A percentile compares a stretch with the other conserved stretches of the same genome.
phyloP scores from a whole-genome alignment of 1,140 invertebrate species.

The Drosophila sturtevanti region DNA sequence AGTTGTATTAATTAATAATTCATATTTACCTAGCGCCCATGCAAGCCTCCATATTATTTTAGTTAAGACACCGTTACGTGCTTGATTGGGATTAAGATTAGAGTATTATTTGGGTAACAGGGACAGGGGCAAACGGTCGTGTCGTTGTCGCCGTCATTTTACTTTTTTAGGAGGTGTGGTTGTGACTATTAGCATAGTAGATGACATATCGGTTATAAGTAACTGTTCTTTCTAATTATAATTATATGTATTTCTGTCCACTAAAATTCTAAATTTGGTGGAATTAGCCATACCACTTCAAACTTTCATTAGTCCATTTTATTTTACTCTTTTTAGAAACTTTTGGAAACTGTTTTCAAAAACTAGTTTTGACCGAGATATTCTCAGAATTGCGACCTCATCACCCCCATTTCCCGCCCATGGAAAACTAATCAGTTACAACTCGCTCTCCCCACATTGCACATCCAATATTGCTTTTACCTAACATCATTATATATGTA shows the following conservation, averaged over 20 bases:
- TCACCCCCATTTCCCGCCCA: background rate
- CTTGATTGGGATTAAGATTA: slow-evolving; percentile 4
- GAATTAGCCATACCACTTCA: background rate
- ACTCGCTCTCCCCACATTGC: background rate
- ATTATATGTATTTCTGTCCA: background rate
- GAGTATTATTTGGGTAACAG: slow-evolving; percentile 8
- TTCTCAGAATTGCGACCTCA: background rate
- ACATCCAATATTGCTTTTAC: slow-evolving; percentile 7
- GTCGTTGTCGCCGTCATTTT: background rate
- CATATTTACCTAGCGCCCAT: slow-evolving; percentile 8
- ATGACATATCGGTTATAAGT: slow-evolving; percentile 3
- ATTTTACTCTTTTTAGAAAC: background rate
- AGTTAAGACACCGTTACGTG: slow-evolving; percentile 7
- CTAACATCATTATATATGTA: background rate
- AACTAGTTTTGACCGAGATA: background rate
- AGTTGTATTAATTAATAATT: slow-evolving; percentile 8
- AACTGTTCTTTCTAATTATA: slow-evolving; percentile 5
- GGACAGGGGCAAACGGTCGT: background rate
- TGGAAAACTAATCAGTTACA: background rate
- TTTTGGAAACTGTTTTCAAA: too few species aligned
- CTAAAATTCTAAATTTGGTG: slow-evolving; percentile 3
- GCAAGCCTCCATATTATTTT: slow-evolving; percentile 12
- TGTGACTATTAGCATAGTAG: slow-evolving; percentile 11
- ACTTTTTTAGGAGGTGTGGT: background rate
- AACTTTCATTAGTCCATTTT: background rate